Evolutionary conservation across 1,140 invertebrate genomes (phyloP).

Genomic region (Drosophila ironensis): DNA sequence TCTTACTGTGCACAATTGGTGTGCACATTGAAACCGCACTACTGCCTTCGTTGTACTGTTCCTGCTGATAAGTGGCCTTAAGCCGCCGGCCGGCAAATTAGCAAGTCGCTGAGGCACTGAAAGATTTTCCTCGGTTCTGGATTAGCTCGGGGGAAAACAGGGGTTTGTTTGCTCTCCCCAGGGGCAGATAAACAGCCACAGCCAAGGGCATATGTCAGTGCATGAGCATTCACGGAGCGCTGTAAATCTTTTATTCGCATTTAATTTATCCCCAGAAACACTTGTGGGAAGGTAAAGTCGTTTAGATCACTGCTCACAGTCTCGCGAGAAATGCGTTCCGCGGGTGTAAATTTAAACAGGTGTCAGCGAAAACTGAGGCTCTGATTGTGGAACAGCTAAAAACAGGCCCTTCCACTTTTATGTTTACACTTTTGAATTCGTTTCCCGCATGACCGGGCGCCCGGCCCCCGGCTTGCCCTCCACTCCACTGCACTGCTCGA

Average conservation of each 20-base stretch:
- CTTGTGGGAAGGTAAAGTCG: background rate
- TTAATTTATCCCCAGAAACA: no score
- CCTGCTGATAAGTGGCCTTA: conserved; percentile 9
- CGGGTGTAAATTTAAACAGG: background rate
- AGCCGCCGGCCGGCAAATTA: conserved; percentile 32
- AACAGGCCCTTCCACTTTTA: background rate
- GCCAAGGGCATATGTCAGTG: no score
- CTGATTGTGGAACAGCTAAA: background rate
- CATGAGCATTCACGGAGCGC: no score
- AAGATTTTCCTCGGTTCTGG: no score
- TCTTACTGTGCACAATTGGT: conserved; percentile 16
- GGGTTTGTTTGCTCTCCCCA: no score
- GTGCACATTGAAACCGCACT: conserved; percentile 4
- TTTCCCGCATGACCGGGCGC: conserved; percentile 37
- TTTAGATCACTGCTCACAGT: no score
- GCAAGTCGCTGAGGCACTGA: background rate
- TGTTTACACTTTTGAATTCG: conserved; percentile 39
- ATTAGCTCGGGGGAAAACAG: no score
- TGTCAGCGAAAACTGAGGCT: background rate
- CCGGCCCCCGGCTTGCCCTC: conserved; percentile 13
- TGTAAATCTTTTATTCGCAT: no score
- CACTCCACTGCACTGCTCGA: conserved; percentile 1
- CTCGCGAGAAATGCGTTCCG: background rate
- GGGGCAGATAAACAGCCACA: background rate
- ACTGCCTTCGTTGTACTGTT: background rate